Evolutionary conservation across 1,140 invertebrate genomes (phyloP).

Genomic region (Brachionus calyciflorus): DNA sequence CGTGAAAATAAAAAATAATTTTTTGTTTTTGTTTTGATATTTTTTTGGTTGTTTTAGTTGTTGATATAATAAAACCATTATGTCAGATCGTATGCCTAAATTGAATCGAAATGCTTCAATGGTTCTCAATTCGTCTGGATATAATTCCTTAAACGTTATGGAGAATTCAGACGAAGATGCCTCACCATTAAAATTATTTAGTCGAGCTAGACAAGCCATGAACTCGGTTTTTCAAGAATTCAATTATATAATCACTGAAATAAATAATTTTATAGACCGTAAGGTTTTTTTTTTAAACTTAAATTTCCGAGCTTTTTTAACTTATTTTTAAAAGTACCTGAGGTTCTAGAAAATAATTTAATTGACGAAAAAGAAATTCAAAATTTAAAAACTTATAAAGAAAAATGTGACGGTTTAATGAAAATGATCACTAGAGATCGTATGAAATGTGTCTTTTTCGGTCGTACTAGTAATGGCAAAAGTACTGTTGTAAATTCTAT

Average conservation of each 20-base stretch:
- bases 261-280: conserved; percentile 30
- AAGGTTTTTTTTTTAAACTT: too few relatives aligned
- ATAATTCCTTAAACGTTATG: not conserved
- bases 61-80: not conserved
- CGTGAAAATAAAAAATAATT: too few relatives aligned
- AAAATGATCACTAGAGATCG: conserved; percentile 44
- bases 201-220: conserved; percentile 25
- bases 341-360: too few relatives aligned
- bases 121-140: not conserved
- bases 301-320: not conserved
- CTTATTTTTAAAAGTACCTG: not conserved
- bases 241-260: not conserved
- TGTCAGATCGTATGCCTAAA: conserved; percentile 18
- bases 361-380: not conserved
- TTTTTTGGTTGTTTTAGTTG: not conserved
- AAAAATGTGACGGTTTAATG: conserved; percentile 34
- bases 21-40: too few relatives aligned
- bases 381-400: conserved; percentile 12
- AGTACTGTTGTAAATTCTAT: conserved; percentile 99
- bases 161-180: not conserved
- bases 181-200: conserved; percentile 32
- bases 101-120: too few relatives aligned
- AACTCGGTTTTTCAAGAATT: conserved; percentile 10
- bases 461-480: conserved; percentile 94
- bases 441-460: conserved; percentile 47